phyloP scores from a whole-genome alignment of 2,888 invertebrate genomes.

The Rapana venosa region DNA sequence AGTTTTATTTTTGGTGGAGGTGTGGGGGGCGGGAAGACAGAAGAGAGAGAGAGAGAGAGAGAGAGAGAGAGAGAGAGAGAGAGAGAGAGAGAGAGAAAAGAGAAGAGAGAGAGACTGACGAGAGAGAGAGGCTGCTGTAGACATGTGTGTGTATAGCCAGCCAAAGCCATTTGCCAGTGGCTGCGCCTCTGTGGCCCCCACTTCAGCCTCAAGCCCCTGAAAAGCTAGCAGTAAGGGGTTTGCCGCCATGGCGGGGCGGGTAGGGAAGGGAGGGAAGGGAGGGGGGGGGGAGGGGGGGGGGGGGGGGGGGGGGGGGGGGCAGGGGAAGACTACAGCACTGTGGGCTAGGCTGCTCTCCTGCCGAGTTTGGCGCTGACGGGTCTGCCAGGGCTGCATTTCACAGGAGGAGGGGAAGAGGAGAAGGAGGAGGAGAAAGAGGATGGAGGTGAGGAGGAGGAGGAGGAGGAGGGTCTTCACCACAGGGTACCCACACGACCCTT shows the following conservation, averaged over 20 bases:
- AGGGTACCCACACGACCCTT: slow-evolving; percentile 11
- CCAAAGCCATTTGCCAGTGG: not conserved
- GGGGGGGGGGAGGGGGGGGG: no score
- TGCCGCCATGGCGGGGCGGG: no score
- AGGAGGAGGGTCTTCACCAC: not conserved
- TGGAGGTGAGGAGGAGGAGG: no score
- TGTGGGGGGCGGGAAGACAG: no score
- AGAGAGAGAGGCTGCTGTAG: not conserved
- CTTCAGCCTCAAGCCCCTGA: not conserved
- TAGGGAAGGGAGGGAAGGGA: no score
- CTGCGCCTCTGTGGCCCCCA: not conserved
- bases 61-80: not conserved
- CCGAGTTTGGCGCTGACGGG: slow-evolving; percentile 15
- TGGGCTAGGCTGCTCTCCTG: not conserved
- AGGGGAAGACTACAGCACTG: not conserved
- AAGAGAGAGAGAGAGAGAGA: not conserved
- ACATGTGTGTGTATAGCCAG: not conserved
- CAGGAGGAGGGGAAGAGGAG: not conserved
- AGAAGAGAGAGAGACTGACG: not conserved
- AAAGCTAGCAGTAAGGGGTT: not conserved
- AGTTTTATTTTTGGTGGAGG: no score
- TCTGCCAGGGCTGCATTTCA: slow-evolving; percentile 6
- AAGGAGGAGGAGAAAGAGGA: not conserved
- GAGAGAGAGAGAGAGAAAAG: not conserved
- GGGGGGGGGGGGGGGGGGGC: not conserved